These are phyloP conservation scores for Aethina tumida DNA, from an alignment of 1,140 invertebrate species.

Conservation along the genomic window DNA sequence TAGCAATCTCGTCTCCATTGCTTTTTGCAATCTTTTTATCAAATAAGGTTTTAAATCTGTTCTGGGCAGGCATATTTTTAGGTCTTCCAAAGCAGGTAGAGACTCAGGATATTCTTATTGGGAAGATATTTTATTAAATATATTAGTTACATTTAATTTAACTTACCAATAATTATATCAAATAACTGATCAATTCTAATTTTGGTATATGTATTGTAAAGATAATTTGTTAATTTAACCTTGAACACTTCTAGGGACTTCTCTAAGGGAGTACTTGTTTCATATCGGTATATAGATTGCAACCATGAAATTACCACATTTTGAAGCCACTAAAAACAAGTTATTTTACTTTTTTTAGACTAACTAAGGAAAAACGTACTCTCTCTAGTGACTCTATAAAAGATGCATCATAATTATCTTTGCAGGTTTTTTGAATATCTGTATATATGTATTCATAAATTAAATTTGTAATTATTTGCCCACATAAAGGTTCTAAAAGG, in stretches of 20 bases:
- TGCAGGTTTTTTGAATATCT: constrained; percentile 21
- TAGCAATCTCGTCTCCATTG: constrained; percentile 71
- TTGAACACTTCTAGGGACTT: constrained; percentile 59
- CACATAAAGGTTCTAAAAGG: constrained; percentile 17
- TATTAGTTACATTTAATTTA: constrained; percentile 1
- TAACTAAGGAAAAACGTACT: constrained; percentile 6
- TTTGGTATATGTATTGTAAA: constrained; percentile 83
- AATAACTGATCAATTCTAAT: constrained; percentile 87
- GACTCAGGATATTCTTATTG: constrained; percentile 94
- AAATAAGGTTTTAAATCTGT: constrained; percentile 72
- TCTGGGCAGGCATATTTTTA: constrained; percentile 74
- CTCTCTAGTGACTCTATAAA: constrained; percentile 17
- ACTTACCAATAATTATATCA: constrained; percentile 81
- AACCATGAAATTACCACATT: constrained; percentile 76
- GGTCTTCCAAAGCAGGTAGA: constrained; percentile 82
- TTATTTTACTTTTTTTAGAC: constrained; percentile 11
- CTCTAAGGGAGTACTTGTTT: constrained; percentile 43
- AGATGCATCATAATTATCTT: constrained; percentile 19
- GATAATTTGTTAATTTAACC: constrained; percentile 70
- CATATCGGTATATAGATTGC: constrained; percentile 61
- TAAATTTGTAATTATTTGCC: constrained; percentile 17
- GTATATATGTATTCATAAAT: constrained; percentile 16
- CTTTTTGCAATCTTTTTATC: constrained; percentile 65
- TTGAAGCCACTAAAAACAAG: constrained; percentile 60
- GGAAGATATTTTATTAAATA: constrained; percentile 15